Evolutionary conservation across 2,797 vertebrate species (phyloP), one percentile per base, ranked within the genome.

Genomic region (Luscinia luscinia): DNA sequence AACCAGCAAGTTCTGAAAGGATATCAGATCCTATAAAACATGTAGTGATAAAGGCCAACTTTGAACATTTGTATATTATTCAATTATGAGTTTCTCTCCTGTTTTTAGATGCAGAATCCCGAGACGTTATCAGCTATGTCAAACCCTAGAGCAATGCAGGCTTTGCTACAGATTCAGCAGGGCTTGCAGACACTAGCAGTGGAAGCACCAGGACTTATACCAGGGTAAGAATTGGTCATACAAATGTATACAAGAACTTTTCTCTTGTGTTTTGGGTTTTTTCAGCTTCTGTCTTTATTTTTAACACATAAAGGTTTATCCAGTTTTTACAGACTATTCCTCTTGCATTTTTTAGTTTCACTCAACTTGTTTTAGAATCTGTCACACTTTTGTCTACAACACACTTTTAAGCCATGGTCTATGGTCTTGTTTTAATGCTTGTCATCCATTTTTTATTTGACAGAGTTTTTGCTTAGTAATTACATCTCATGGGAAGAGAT

Each of bases 91-190:
- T 93, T 90, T 97, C 58, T 96, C 46, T 93, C 52, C 64, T 93
- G 70, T 86, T 84, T 88, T 87, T 73, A 98, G 98, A 98, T 99
- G 98, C 98, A 98, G 97, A 98, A 97, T 96, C 98, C 98, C 70
- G 98, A 99, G 96, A 98, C 98, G 1, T 96, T 99, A 84, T 98
- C 98, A 26, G 98, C 98, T 80, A 98, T 98, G 98, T 98, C 98
- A 84, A 99, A 98, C 80, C 98, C 98, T 90, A 98, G 97, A 97
- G 98, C 98, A 62, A 98, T 98, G 98, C 98, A 98, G 94, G 98
- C 98, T 78, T 95, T 99, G 91, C 95, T 98, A 57, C 98, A 99
- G 95, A 99, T 99, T 97, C 98, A 99, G 86, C 98, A 98, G 92
- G 98, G 98, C 57, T 97, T 99, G 67, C 98, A 99, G 95, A 98